Conservation (phyloP, 64 coral and sea anemone species). For the Catalaphyllia jardinei region DNA sequence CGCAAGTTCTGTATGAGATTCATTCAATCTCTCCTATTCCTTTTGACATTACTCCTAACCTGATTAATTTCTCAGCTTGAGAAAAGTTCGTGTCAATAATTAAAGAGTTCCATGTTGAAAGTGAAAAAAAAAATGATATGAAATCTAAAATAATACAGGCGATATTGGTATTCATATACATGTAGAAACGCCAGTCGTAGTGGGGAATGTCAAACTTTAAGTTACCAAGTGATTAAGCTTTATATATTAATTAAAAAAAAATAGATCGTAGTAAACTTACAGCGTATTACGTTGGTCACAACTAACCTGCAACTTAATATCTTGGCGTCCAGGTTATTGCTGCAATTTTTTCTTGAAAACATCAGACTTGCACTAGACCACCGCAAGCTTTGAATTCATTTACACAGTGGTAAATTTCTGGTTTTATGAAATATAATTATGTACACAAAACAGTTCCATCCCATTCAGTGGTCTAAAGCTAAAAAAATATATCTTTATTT, state of each 20-base stretch:
- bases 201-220: too few relatives aligned
- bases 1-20: too few relatives aligned
- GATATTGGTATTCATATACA: background rate
- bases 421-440: background rate
- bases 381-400: background rate
- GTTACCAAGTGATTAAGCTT: background rate
- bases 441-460: background rate
- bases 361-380: background rate
- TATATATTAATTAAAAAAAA: background rate
- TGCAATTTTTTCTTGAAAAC: background rate
- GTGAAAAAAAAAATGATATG: background rate
- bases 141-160: background rate
- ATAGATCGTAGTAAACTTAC: too few relatives aligned
- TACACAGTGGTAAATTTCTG: background rate
- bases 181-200: too few relatives aligned
- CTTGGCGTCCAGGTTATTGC: background rate
- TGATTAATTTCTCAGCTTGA: conserved; percentile 12
- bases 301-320: too few relatives aligned
- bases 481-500: background rate
- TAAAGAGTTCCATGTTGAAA: background rate
- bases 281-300: too few relatives aligned
- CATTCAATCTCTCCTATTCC: background rate
- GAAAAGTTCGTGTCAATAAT: background rate
- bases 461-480: background rate
- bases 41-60: background rate